These are phyloP conservation scores for Suncus etruscus DNA, from an alignment of 2,113 vertebrate species.

Conservation along the genomic window DNA sequence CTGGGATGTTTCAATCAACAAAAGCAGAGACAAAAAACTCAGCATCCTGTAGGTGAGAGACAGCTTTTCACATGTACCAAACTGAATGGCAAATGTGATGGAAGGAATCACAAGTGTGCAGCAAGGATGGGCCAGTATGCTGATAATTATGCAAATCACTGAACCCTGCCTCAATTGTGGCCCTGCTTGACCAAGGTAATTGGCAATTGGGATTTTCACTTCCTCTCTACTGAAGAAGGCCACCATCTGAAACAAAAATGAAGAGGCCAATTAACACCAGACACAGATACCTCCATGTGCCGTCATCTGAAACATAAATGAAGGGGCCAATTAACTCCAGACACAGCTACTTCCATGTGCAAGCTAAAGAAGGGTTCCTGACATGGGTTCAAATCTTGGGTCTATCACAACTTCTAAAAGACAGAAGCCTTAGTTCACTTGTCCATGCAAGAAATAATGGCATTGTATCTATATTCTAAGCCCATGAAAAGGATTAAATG, in stretches of 20 bases:
- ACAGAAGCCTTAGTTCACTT: neutral
- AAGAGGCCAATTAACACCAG: conserved; percentile 7
- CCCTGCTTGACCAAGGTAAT: conserved; percentile 63
- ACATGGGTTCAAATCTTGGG: neutral
- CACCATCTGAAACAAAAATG: conserved; percentile 50
- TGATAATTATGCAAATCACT: conserved; percentile 68
- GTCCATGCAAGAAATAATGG: neutral
- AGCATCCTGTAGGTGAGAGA: conserved; percentile 52
- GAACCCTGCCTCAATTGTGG: conserved; percentile 1
- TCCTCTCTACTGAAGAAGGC: conserved; percentile 39
- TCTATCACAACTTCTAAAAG: neutral
- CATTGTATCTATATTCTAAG: neutral
- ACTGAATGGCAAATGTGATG: conserved; percentile 55
- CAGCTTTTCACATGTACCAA: conserved; percentile 68
- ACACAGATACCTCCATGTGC: neutral
- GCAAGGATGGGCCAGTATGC: conserved; percentile 64
- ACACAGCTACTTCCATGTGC: neutral
- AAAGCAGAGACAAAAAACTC: conserved; percentile 61
- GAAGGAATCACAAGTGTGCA: conserved; percentile 52
- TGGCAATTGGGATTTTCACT: conserved; percentile 62
- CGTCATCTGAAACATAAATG: conserved; percentile 50
- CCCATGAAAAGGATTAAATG: neutral
- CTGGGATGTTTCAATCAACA: conserved; percentile 64
- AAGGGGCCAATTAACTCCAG: conserved; percentile 12
- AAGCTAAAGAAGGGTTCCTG: neutral